Evolutionary conservation across 2,888 invertebrate genomes (phyloP).

Genomic region (Acleris literana): DNA sequence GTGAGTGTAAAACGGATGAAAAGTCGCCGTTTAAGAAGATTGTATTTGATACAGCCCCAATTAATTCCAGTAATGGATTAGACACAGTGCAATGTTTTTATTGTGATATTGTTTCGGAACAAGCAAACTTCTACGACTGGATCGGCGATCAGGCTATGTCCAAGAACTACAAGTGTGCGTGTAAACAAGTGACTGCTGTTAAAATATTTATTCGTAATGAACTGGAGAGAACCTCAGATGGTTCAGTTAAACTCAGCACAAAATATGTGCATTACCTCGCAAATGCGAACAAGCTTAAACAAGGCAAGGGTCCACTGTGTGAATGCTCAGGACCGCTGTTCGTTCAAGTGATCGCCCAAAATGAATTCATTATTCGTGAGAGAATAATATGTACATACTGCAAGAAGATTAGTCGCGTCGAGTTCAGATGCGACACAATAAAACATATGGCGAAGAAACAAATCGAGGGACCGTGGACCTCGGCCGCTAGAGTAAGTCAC

Average conservation of each 20-base stretch:
- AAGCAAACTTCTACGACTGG: background rate
- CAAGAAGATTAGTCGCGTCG: conserved; percentile 9
- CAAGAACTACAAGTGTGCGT: background rate
- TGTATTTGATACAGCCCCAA: background rate
- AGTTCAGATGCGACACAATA: conserved; percentile 6
- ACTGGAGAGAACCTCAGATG: background rate
- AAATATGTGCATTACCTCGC: conserved; percentile 8
- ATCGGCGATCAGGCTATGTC: background rate
- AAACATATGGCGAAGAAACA: conserved; percentile 7
- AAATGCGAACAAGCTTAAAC: conserved; percentile 5
- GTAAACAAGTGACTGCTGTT: background rate
- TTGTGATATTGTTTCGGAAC: background rate
- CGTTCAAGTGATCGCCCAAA: conserved; percentile 5
- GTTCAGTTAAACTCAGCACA: background rate
- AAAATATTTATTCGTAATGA: conserved; percentile 4
- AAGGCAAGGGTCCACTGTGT: conserved; percentile 7
- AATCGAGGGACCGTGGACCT: conserved; percentile 7
- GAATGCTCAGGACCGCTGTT: no score
- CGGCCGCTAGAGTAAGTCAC: background rate
- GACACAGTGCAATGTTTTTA: background rate
- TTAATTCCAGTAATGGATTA: background rate
- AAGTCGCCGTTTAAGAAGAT: background rate
- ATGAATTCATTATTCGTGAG: background rate
- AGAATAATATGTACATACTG: conserved; percentile 12
- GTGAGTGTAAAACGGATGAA: background rate